Evolutionary conservation across 1,140 invertebrate genomes (phyloP), one percentile per base, ranked within the genome.

Genomic region (Galendromus occidentalis): DNA sequence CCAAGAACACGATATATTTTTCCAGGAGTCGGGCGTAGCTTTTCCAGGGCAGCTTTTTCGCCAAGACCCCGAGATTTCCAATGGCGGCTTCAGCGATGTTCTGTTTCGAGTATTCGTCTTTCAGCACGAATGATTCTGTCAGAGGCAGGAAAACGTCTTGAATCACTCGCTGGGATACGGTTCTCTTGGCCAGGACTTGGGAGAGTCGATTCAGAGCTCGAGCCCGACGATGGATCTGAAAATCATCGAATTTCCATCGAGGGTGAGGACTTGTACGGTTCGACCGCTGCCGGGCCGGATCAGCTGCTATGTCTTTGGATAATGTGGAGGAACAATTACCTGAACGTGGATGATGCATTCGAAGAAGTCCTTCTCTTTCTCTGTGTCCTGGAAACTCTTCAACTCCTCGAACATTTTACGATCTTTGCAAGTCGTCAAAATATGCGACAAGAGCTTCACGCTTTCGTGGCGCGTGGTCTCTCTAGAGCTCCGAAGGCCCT

Each of bases 331-430:
- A 39, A 9, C 33, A 9, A 39, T 44, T 66, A 71, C 70, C 75
- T 81, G 80, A 59, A 81, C 78, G 78, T 97, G 92, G 41, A 82
- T 81, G 69, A 92, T 85, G 72, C 94, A 96, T 70, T 92, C 87
- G 73, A 93, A 97, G 77, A 96, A 93, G 75, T 96, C 91, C 0
- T 87, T 83, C 74, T 97, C 91, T 0, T 78, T 74, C 73, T 96
- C 88, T 41, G 78, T 76, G 70, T 82, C 81, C 72, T 87, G 84
- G 0, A 81, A 79, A 1, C 93, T 76, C 18, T 79, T 74, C 1
- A 80, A 75, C 30, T 95, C 78, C 76, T 93, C 88, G n/a, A 79
- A 77, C 7, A 90, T 73, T 7, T 85, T 76, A 59, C 68, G 55
- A 14, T 64, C 14, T 20, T 67, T 65, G 59, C 70, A 73, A 30